Conservation (phyloP, 2,797 vertebrate species). For the Mormyrops boulengeri region DNA sequence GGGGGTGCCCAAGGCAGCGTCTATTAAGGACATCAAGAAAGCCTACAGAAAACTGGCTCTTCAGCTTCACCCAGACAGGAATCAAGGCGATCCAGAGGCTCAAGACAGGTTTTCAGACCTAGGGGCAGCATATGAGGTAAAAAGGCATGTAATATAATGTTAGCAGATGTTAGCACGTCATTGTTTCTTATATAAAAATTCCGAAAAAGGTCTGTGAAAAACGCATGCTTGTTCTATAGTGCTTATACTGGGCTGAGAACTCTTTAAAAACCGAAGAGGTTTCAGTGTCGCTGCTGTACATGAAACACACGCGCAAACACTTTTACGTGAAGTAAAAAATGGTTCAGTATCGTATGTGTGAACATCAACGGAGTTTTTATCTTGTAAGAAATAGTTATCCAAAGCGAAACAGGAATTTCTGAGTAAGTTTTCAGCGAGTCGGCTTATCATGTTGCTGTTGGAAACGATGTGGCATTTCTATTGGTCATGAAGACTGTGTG, state of each 20-base stretch:
- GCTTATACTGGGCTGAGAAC: background rate
- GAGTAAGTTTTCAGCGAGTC: background rate
- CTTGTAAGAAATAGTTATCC: background rate
- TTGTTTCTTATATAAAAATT: background rate
- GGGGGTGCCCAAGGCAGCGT: slow-evolving; percentile 80
- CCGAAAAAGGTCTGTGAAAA: background rate
- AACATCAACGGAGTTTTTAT: background rate
- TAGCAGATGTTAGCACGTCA: background rate
- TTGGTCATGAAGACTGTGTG: slow-evolving; percentile 64
- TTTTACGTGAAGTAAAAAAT: background rate
- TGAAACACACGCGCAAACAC: background rate
- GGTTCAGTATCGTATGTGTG: background rate
- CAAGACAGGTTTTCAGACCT: slow-evolving; percentile 95
- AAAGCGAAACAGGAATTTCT: background rate
- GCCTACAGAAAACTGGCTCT: slow-evolving; percentile 94
- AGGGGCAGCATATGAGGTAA: slow-evolving; percentile 93
- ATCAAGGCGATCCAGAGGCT: slow-evolving; percentile 87
- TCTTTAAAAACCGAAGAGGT: background rate
- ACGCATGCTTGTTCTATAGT: background rate
- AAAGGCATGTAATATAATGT: slow-evolving; percentile 19
- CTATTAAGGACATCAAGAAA: slow-evolving; percentile 95
- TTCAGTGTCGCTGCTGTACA: background rate
- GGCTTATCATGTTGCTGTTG: slow-evolving; percentile 46
- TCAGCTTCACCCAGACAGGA: slow-evolving; percentile 92
- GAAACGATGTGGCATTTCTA: slow-evolving; percentile 42